Evolutionary conservation across 2,113 vertebrate genomes (phyloP).

Genomic region (Glaucomys volans): DNA sequence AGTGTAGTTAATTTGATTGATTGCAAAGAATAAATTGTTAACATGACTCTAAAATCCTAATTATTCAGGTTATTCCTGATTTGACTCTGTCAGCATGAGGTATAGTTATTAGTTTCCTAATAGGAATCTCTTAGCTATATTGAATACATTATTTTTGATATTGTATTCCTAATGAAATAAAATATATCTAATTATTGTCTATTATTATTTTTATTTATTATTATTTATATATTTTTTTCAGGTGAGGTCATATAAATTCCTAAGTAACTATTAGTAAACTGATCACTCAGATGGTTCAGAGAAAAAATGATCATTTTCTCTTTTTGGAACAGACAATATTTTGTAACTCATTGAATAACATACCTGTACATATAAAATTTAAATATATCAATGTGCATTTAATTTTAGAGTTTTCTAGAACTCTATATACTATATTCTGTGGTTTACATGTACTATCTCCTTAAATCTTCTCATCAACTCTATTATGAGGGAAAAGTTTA

Average conservation of each 20-base stretch:
- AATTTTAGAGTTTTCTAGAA: background rate
- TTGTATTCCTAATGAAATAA: background rate
- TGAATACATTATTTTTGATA: background rate
- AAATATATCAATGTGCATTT: background rate
- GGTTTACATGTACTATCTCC: background rate
- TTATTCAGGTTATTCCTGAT: constrained; percentile 6
- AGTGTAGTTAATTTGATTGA: constrained; percentile 56
- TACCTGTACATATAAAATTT: background rate
- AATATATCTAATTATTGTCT: background rate
- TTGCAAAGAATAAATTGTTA: constrained; percentile 48
- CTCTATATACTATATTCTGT: rapidly evolving
- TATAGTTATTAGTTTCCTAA: constrained; percentile 29
- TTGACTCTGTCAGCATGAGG: background rate
- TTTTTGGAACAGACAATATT: background rate
- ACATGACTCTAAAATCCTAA: constrained; percentile 15
- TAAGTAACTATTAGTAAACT: constrained; percentile 1
- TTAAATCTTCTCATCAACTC: background rate
- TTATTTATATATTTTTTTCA: constrained; percentile 8
- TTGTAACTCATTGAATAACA: background rate
- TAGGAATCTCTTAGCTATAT: background rate
- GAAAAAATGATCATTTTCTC: background rate
- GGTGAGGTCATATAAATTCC: background rate
- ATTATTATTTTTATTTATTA: too few relatives aligned
- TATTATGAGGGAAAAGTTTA: background rate
- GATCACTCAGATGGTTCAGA: background rate